Base-by-base conservation (phyloP, 1,140 invertebrate species). In the Hylyphantes graminicola region DNA sequence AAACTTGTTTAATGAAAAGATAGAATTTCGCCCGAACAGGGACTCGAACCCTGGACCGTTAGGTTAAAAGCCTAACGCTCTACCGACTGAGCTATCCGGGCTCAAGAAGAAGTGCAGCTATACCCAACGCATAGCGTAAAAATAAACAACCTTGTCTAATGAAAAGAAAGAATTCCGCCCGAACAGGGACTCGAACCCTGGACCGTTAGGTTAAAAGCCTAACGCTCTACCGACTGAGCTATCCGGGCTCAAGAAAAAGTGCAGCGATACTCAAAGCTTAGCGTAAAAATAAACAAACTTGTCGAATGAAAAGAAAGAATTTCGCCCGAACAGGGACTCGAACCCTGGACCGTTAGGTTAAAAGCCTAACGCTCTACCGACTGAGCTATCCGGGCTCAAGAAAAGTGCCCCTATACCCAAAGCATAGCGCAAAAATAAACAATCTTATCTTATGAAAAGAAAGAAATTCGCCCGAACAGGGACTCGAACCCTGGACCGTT, bases 161-260 rank as follows among this genome's bases (percentile, higher is more conserved):
- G n/a, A n/a, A n/a, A n/a, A n/a, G n/a, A n/a, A n/a, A n/a, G n/a
- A 59, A 59, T 59, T 70, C 77, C 80, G 80, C 80, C 80, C 80
- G 80, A 83, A 83, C 80, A 83, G 80, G 80, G 80, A 83, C 80
- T 83, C 80, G 80, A 83, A 83, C 80, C 80, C 80, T 83, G 80
- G 80, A 74, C 80, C 80, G 80, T 83, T 83, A 83, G 80, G 80
- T 83, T 83, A 83, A 83, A 83, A 83, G 80, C 80, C 80, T 83
- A 83, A 83, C 80, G 80, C 80, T 83, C 80, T 83, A 83, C 80
- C 68, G 80, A 83, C 80, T 83, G 80, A 83, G 80, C 80, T 83
- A 83, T 76, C 80, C 80, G 80, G 80, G 80, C 80, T 70, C 63
- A 59, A n/a, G n/a, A n/a, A n/a, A n/a, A n/a, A n/a, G n/a, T n/a